A percentile compares a stretch with the other conserved stretches of the same genome.
These are phyloP conservation scores for Galaxias olidus DNA, from an alignment of 2,797 vertebrate species.

Conservation along the genomic window DNA sequence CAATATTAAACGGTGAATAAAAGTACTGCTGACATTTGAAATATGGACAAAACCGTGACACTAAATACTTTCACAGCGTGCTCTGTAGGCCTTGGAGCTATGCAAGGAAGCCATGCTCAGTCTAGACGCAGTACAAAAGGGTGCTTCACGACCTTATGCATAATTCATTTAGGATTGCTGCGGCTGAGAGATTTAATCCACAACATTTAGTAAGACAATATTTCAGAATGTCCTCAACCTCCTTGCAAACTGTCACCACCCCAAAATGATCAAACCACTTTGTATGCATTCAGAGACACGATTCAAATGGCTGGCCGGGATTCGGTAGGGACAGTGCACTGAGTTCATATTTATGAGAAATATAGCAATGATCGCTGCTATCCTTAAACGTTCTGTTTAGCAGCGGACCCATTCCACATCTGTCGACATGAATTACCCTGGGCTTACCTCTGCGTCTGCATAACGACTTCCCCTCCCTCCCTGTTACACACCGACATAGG, in stretches of 20 bases:
- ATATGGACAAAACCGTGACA: constrained; percentile 49
- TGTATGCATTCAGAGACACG: constrained; percentile 4
- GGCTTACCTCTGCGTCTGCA: constrained; percentile 45
- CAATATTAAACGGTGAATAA: constrained; percentile 46
- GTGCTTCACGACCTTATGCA: constrained; percentile 32
- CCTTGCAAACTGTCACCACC: constrained; percentile 21
- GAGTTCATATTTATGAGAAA: constrained; percentile 44
- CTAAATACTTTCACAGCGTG: constrained; percentile 67
- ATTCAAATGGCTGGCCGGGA: constrained; percentile 18
- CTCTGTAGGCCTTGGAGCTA: constrained; percentile 24
- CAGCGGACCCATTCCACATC: constrained; percentile 45
- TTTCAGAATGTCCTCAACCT: constrained; percentile 31
- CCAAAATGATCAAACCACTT: constrained; percentile 32
- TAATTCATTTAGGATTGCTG: constrained; percentile 32
- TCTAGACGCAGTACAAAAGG: constrained; percentile 30
- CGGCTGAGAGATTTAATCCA: constrained; percentile 29
- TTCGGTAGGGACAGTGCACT: constrained; percentile 32
- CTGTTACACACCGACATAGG: constrained; percentile 47
- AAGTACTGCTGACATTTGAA: constrained; percentile 55
- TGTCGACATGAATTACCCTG: constrained; percentile 65
- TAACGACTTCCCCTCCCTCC: constrained; percentile 42
- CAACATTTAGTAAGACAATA: constrained; percentile 21
- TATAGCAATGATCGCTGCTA: constrained; percentile 42
- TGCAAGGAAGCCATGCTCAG: constrained; percentile 33
- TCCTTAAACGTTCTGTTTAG: constrained; percentile 56